Evolutionary conservation across 2,113 vertebrate genomes (phyloP).

Genomic region (Plotosus lineatus): DNA sequence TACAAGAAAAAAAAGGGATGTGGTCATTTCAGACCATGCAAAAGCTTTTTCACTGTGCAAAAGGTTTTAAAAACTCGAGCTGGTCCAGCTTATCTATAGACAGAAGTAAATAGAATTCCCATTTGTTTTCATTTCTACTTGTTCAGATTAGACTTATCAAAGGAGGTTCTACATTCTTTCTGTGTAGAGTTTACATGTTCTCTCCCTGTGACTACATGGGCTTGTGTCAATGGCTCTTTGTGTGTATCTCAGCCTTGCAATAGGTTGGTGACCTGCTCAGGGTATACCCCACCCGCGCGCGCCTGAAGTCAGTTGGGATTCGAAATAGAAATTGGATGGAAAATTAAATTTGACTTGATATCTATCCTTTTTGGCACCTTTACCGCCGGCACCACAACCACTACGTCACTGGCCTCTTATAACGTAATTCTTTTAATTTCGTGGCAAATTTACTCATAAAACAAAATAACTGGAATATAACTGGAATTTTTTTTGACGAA

Average conservation of each 20-base stretch:
- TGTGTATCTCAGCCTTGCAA: too few relatives aligned
- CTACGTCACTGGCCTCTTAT: too few relatives aligned
- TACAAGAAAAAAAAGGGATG: neutral
- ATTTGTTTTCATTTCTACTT: neutral
- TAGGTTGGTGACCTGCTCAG: too few relatives aligned
- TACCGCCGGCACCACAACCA: too few relatives aligned
- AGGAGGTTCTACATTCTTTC: neutral
- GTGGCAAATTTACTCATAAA: neutral
- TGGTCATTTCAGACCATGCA: too few relatives aligned
- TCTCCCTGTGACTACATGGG: too few relatives aligned
- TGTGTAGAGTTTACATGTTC: neutral
- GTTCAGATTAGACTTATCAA: neutral
- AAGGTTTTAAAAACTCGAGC: neutral
- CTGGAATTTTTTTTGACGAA: neutral
- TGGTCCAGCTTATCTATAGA: neutral
- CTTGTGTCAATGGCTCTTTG: too few relatives aligned
- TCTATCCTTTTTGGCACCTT: too few relatives aligned
- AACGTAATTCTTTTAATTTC: neutral
- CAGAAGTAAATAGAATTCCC: neutral
- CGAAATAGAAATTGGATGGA: too few relatives aligned
- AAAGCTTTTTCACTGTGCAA: neutral
- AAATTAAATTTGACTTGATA: too few relatives aligned
- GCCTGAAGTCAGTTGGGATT: too few relatives aligned
- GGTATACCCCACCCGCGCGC: too few relatives aligned
- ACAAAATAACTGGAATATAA: neutral